Evolutionary conservation across 2,113 vertebrate species (phyloP).

Genomic region (Callocephalon fimbriatum): DNA sequence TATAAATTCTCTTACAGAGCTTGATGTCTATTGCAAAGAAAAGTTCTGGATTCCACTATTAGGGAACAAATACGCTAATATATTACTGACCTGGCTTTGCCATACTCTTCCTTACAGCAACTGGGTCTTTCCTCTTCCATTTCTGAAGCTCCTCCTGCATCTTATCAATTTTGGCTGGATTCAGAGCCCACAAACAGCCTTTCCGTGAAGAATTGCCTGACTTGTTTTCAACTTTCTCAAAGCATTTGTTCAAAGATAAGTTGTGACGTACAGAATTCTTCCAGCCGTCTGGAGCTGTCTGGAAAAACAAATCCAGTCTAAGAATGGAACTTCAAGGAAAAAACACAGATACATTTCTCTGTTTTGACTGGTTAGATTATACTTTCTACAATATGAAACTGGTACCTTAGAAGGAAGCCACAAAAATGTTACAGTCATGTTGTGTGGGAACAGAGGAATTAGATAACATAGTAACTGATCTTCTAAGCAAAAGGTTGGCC

Average conservation of each 20-base stretch:
- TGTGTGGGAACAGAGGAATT: conserved; percentile 1
- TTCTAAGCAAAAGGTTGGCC: neutral
- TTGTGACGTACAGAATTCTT: conserved; percentile 99
- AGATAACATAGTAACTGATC: neutral
- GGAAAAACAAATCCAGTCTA: conserved; percentile 41
- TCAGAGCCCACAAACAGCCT: conserved; percentile 95
- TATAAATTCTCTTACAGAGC: neutral
- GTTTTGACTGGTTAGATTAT: neutral
- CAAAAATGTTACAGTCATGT: neutral
- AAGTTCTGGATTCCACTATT: neutral
- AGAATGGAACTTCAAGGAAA: neutral
- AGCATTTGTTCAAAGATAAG: conserved; percentile 97
- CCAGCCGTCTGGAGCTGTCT: conserved; percentile 98
- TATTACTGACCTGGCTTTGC: conserved; percentile 88
- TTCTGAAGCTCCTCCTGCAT: conserved; percentile 99
- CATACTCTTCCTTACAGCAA: conserved; percentile 94
- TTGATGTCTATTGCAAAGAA: neutral
- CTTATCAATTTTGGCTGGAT: conserved; percentile 94
- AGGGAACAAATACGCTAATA: accelerated
- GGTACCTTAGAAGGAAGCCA: neutral
- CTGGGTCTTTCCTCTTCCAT: conserved; percentile 95
- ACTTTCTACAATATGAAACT: neutral
- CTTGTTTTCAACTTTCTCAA: conserved; percentile 98
- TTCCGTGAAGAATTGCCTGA: conserved; percentile 90
- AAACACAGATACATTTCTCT: neutral